Base-by-base conservation (phyloP, 2,797 vertebrate genomes). In the Cirrhinus mrigala region DNA sequence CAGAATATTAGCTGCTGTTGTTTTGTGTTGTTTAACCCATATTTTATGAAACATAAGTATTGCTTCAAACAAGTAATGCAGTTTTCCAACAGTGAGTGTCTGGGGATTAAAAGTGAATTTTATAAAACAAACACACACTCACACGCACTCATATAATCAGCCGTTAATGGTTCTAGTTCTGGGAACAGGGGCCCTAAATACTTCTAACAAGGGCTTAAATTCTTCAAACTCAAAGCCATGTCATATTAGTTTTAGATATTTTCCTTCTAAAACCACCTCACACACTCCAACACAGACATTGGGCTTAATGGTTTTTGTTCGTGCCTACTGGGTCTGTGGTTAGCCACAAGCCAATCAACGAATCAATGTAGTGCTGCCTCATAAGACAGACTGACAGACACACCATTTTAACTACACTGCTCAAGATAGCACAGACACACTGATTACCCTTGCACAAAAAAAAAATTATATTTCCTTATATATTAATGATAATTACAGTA, bases 301-400 rank as follows among this genome's bases (percentile, higher is more conserved):
- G 73, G 58, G 64, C 54, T 69, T 84, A 81, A 84, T 78, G 52
- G 81, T 75, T 86, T 86, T 76, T 85, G 27, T 81, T 86, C 52
- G 24, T 76, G 86, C 79, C 83, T 52, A 81, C 70, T 79, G 84
- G 52, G 40, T 86, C 80, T 82, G 85, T 84, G 85, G 87, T 88
- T 64, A 82, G 64, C 80, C 86, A 89, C 85, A 86, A 81, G 54
- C 75, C 52, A 89, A 81, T 84, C 81, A 86, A 82, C 69, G 64
- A 79, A 86, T 75, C 81, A 33, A 79, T 82, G 68, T 71, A 22
- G 56, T 86, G 74, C 74, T 82, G 56, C 74, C 74, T 78, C 64
- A 78, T 52, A 71, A 71, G 44, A 78, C 58, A 64, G 74, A 71
- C 58, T 78, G 73, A 64, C 82, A 77, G 29, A 68, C 81, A 74